A percentile compares a stretch with the other conserved stretches of the same genome.
Evolutionary conservation across 1,140 invertebrate species (phyloP).

Genomic region (Drosophila pseudoananassae): DNA sequence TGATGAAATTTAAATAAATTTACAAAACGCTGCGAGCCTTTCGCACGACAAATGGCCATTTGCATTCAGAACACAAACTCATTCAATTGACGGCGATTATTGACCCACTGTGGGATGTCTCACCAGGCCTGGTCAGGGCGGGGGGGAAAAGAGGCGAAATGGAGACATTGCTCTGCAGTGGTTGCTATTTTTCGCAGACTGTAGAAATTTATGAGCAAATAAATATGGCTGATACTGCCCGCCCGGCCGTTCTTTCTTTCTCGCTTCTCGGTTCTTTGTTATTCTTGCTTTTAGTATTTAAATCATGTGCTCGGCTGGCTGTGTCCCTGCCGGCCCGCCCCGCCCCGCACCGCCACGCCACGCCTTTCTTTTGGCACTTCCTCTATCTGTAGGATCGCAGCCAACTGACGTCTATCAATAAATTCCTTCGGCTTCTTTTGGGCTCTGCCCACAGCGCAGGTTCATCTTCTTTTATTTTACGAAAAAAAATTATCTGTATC

Average conservation of each 20-base stretch:
- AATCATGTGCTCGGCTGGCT: slow-evolving; percentile 70
- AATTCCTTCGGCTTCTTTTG: slow-evolving; percentile 41
- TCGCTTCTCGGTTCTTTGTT: slow-evolving; percentile 59
- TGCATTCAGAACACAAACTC: slow-evolving; percentile 41
- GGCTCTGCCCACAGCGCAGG: slow-evolving; percentile 15
- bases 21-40: not conserved
- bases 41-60: slow-evolving; percentile 15
- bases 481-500: not conserved
- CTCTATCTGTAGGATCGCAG: slow-evolving; percentile 42
- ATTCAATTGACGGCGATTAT: slow-evolving; percentile 49
- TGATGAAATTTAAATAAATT: slow-evolving; percentile 23
- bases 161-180: slow-evolving; percentile 33
- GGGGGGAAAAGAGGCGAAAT: not conserved
- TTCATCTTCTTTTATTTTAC: not conserved
- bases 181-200: slow-evolving; percentile 33
- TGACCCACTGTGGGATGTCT: slow-evolving; percentile 49
- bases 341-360: too few relatives aligned
- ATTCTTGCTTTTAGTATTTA: slow-evolving; percentile 64
- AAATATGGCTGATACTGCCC: slow-evolving; percentile 51
- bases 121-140: not conserved
- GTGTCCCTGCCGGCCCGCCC: not conserved
- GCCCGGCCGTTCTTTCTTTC: slow-evolving; percentile 23
- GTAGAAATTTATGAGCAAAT: slow-evolving; percentile 66
- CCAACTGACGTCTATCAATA: slow-evolving; percentile 80
- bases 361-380: not conserved